phyloP scores from a whole-genome alignment of 1,140 invertebrate species.

The Helicoverpa armigera region DNA sequence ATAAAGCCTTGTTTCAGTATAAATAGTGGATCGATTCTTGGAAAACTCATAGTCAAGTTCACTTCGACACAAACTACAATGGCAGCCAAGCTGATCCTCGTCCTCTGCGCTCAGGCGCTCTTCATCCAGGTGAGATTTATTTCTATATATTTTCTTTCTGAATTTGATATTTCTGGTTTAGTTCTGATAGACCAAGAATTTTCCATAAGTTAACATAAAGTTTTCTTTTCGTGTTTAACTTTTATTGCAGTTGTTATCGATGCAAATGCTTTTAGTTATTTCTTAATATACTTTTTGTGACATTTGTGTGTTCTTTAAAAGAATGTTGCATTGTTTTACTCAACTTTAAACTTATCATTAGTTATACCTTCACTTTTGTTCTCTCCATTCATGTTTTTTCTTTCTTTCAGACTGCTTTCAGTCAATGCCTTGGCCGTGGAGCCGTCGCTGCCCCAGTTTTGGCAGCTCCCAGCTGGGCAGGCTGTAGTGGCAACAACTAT shows the following conservation, averaged over 20 bases:
- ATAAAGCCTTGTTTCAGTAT: constrained; percentile 20
- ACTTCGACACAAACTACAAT: constrained; percentile 45
- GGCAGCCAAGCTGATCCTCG: constrained; percentile 57
- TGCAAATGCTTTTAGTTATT: no score
- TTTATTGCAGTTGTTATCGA: no score
- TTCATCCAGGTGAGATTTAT: constrained; percentile 59
- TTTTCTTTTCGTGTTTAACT: no score
- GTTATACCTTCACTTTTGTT: not conserved
- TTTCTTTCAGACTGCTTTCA: constrained; percentile 9
- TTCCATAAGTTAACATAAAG: no score
- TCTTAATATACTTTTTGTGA: no score
- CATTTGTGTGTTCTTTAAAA: no score
- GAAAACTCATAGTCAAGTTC: constrained; percentile 9
- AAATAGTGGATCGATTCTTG: constrained; percentile 15
- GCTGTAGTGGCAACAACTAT: not conserved
- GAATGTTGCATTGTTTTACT: no score
- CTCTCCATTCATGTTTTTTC: not conserved
- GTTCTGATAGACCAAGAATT: no score
- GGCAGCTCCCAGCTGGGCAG: not conserved
- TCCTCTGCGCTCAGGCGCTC: constrained; percentile 60
- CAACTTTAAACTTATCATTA: not conserved
- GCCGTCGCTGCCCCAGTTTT: not conserved
- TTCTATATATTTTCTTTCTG: not conserved
- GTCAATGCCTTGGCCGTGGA: constrained; percentile 23
- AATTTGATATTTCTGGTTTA: no score